A percentile compares a stretch with the other conserved stretches of the same genome.
These are phyloP conservation scores for Helogale parvula DNA, from an alignment of 2,113 vertebrate species.

Conservation along the genomic window DNA sequence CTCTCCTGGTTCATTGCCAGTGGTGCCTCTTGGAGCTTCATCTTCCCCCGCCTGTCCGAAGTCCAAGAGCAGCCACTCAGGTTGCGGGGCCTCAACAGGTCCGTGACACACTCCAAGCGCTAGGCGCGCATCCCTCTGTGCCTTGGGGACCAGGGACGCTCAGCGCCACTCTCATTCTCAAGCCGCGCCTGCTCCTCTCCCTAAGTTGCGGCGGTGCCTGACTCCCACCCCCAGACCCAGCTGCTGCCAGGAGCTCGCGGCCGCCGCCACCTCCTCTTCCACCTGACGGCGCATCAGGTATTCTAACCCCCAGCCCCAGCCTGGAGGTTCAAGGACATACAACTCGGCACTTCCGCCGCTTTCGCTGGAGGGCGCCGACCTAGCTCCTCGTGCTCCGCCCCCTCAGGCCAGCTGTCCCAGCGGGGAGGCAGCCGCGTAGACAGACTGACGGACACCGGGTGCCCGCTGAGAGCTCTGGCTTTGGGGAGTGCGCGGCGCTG, in stretches of 20 bases:
- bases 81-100: background rate
- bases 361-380: background rate
- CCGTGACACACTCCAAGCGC: background rate
- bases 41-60: background rate
- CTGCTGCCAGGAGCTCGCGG: background rate
- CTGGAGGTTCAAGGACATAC: background rate
- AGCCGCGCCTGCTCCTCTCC: background rate
- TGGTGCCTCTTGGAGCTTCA: background rate
- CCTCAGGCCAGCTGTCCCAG: background rate
- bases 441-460: background rate
- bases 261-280: background rate
- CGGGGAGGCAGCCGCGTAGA: background rate
- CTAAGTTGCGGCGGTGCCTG: background rate
- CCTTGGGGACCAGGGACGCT: background rate
- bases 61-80: background rate
- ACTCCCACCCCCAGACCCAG: background rate
- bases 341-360: background rate
- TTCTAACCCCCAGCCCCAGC: background rate
- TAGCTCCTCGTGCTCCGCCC: background rate
- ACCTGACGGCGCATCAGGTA: conserved; percentile 42
- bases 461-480: background rate
- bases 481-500: background rate
- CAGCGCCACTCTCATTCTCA: background rate
- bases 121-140: background rate
- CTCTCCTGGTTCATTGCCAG: background rate